phyloP scores from a whole-genome alignment of 2,113 vertebrate genomes.

The Tautogolabrus adspersus region DNA sequence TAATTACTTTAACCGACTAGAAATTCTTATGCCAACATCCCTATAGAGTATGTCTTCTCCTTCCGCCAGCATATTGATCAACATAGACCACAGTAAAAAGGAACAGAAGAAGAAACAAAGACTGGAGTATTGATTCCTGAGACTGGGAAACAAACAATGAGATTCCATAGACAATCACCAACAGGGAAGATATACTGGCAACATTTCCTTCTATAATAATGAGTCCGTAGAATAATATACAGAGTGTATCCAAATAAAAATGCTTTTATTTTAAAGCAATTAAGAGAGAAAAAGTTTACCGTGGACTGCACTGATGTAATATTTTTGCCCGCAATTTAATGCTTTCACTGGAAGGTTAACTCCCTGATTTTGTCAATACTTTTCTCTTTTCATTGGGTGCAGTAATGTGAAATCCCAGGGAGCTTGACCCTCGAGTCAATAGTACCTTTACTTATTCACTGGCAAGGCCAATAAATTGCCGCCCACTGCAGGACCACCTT shows the following conservation, averaged over 20 bases:
- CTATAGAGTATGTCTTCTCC: neutral
- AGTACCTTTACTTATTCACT: constrained; percentile 50
- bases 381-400: constrained; percentile 50
- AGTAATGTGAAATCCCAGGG: constrained; percentile 42
- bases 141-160: constrained; percentile 10
- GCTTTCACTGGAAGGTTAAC: constrained; percentile 26
- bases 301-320: neutral
- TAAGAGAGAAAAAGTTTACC: neutral
- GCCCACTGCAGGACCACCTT: constrained; percentile 43
- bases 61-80: constrained; percentile 14
- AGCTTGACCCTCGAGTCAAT: constrained; percentile 56
- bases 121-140: constrained; percentile 18
- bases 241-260: neutral
- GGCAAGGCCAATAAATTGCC: constrained; percentile 30
- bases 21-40: neutral
- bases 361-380: constrained; percentile 52
- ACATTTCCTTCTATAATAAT: neutral
- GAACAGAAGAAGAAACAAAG: constrained; percentile 24
- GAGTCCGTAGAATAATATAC: neutral
- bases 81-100: constrained; percentile 22
- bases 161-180: neutral
- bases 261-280: neutral
- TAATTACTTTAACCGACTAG: no score
- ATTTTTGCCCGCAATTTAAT: neutral
- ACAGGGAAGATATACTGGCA: neutral